Evolutionary conservation across 2,113 vertebrate genomes (phyloP).

Genomic region (Balaeniceps rex): DNA sequence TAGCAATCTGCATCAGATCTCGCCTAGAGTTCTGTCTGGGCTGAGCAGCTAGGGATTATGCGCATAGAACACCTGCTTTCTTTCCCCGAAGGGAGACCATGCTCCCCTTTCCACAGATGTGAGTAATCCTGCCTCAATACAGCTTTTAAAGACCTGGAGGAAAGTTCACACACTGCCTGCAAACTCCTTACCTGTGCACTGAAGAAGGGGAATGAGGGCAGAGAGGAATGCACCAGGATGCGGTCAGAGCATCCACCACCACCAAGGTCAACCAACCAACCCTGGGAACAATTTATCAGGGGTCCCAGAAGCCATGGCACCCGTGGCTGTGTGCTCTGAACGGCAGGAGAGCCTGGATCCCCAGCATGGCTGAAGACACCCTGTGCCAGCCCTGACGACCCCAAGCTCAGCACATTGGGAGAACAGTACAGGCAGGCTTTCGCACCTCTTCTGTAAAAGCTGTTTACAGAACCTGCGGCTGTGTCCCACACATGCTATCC

Average conservation of each 20-base stretch:
- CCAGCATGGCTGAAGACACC: background rate
- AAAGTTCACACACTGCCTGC: accelerated
- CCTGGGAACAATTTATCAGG: background rate
- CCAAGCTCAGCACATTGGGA: background rate
- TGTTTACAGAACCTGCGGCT: background rate
- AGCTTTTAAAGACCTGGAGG: background rate
- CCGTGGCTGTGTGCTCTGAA: accelerated
- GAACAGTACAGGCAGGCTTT: background rate
- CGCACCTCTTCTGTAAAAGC: background rate
- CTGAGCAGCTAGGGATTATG: background rate
- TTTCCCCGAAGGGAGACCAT: background rate
- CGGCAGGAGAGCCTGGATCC: background rate
- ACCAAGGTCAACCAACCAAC: background rate
- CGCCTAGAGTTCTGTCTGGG: accelerated
- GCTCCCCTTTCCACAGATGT: background rate
- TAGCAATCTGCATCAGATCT: background rate
- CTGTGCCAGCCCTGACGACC: background rate
- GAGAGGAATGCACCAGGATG: background rate
- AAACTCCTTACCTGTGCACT: background rate
- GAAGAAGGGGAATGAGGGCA: accelerated
- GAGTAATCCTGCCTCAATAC: background rate
- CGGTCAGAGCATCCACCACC: background rate
- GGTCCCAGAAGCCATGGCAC: background rate
- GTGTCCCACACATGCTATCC: accelerated
- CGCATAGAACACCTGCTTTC: accelerated